Percentiles rank a stretch among this genome's conserved stretches.
Evolutionary conservation across 2,888 invertebrate species (phyloP).

Genomic region (Galeruca laticollis): DNA sequence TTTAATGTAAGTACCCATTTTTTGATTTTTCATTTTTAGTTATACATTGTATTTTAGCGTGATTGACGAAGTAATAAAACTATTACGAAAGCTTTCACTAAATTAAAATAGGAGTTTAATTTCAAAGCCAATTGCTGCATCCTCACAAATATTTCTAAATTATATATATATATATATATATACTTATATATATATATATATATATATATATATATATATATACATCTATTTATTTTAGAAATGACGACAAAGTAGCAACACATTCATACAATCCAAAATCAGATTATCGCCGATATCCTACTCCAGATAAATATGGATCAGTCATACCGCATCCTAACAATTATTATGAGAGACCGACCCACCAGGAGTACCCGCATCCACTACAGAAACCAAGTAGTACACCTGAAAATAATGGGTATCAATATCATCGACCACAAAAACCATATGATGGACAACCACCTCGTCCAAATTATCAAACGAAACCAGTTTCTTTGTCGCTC

Average conservation of each 20-base stretch:
- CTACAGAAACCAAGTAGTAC: constrained; percentile 10
- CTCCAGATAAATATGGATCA: constrained; percentile 51
- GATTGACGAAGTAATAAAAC: too few relatives aligned
- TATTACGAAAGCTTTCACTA: too few relatives aligned
- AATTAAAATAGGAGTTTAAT: too few relatives aligned
- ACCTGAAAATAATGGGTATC: constrained; percentile 1
- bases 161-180: too few relatives aligned
- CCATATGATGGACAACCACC: constrained; percentile 9
- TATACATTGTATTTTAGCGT: too few relatives aligned
- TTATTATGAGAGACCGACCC: constrained; percentile 44
- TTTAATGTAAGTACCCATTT: too few relatives aligned
- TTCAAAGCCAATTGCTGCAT: too few relatives aligned
- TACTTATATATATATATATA: too few relatives aligned
- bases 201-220: too few relatives aligned
- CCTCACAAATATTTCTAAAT: too few relatives aligned
- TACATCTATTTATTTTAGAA: constrained; percentile 40
- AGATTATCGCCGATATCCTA: constrained; percentile 44
- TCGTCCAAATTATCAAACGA: constrained; percentile 23
- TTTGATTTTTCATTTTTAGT: too few relatives aligned
- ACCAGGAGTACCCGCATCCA: constrained; percentile 43
- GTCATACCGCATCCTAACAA: constrained; percentile 53
- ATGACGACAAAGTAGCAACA: constrained; percentile 36
- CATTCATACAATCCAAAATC: constrained; percentile 34
- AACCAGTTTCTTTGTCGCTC: constrained; percentile 12
- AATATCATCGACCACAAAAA: constrained; percentile 20